These are phyloP conservation scores for Micromesistius poutassou DNA, from an alignment of 2,797 vertebrate genomes.

Conservation along the genomic window DNA sequence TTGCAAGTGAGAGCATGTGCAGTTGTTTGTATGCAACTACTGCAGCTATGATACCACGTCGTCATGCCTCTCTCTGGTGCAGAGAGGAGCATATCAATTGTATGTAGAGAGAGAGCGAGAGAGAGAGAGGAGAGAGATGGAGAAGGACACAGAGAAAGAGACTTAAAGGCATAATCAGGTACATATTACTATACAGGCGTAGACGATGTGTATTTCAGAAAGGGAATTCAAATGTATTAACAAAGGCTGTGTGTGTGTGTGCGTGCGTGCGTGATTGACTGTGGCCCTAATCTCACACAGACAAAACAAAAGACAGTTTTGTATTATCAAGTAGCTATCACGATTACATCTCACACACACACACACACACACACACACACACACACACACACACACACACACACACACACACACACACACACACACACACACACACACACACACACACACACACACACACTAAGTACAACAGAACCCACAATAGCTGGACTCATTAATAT, in stretches of 20 bases:
- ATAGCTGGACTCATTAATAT: too few species aligned
- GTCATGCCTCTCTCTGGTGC: conserved; percentile 20
- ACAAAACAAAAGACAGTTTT: not conserved
- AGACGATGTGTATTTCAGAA: too few species aligned
- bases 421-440: not conserved
- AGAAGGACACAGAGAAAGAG: too few species aligned
- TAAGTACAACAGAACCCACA: not conserved
- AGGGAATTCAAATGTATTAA: not conserved
- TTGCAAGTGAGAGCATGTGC: too few species aligned
- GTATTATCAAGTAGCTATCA: not conserved
- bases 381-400: not conserved
- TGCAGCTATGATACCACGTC: conserved; percentile 9
- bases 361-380: not conserved
- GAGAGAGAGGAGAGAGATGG: not conserved
- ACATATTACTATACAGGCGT: too few species aligned
- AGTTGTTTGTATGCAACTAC: too few species aligned
- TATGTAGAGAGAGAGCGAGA: conserved; percentile 8
- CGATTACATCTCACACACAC: not conserved
- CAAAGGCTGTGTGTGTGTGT: conserved; percentile 1
- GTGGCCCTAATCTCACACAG: not conserved
- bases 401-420: not conserved
- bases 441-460: not conserved
- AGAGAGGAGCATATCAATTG: conserved; percentile 14
- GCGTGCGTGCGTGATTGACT: conserved; percentile 19
- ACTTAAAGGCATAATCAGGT: too few species aligned